phyloP scores from a whole-genome alignment of 2,888 invertebrate species.

The Brachycybe producta region DNA sequence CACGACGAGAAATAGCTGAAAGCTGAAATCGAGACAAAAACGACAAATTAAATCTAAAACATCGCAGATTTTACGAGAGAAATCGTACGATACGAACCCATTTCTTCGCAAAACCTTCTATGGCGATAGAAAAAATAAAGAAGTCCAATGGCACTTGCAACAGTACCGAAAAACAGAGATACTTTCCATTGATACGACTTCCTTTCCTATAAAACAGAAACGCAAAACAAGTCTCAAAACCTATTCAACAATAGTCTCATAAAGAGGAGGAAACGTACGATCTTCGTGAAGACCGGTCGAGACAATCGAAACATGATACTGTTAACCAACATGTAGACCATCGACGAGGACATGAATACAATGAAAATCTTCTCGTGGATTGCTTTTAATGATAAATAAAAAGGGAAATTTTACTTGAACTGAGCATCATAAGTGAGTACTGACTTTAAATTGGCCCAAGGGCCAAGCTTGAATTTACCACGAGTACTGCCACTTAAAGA shows the following conservation, averaged over 20 bases:
- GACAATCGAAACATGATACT: slow-evolving; percentile 19
- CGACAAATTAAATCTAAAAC: not conserved
- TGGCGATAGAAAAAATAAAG: slow-evolving; percentile 79
- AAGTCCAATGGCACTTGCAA: slow-evolving; percentile 66
- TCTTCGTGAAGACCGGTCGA: slow-evolving; percentile 14
- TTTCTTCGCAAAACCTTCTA: slow-evolving; percentile 71
- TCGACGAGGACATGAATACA: slow-evolving; percentile 70
- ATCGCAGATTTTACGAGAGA: too few species aligned
- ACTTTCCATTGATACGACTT: slow-evolving; percentile 47
- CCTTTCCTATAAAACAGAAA: slow-evolving; percentile 27
- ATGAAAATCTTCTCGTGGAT: slow-evolving; percentile 84
- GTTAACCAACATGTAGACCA: slow-evolving; percentile 58
- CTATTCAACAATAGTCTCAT: not conserved
- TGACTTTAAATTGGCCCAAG: too few species aligned
- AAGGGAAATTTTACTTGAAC: slow-evolving; percentile 11
- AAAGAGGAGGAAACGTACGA: not conserved
- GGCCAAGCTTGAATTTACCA: too few species aligned
- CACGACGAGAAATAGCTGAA: slow-evolving; percentile 90
- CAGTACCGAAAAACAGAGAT: slow-evolving; percentile 57
- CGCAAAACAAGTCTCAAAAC: not conserved
- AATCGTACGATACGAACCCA: slow-evolving; percentile 64
- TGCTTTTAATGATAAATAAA: slow-evolving; percentile 44
- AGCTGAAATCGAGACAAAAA: slow-evolving; percentile 46
- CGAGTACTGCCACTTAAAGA: too few species aligned
- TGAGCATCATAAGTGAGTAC: too few species aligned